These are phyloP conservation scores for Philonicus albiceps DNA, from an alignment of 2,888 invertebrate species.

Conservation along the genomic window DNA sequence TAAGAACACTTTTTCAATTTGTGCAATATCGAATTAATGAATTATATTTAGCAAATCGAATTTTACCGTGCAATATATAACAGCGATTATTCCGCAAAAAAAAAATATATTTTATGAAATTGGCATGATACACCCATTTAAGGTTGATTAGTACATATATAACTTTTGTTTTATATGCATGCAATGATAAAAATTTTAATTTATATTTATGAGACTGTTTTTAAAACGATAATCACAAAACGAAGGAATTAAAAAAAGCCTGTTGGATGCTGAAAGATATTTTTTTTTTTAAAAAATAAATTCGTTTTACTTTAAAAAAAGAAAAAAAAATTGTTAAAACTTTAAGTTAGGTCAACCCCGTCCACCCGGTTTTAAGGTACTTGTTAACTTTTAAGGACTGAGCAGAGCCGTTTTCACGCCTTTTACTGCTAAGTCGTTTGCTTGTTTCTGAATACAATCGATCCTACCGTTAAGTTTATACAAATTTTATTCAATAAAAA, in stretches of 20 bases:
- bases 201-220: background rate
- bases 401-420: background rate
- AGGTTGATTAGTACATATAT: background rate
- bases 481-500: conserved; percentile 16
- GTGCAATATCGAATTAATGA: background rate
- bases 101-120: background rate
- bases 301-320: background rate
- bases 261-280: background rate
- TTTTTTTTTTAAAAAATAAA: background rate
- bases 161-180: background rate
- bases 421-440: conserved; percentile 9
- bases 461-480: conserved; percentile 31
- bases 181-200: background rate
- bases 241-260: background rate
- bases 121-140: background rate
- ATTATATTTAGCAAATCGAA: background rate
- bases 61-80: background rate
- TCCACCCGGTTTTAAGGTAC: background rate
- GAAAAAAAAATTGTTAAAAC: background rate
- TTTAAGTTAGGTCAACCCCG: background rate
- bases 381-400: conserved; percentile 13
- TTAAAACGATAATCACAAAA: background rate
- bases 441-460: conserved; percentile 16
- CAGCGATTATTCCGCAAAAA: background rate
- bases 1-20: background rate